Evolutionary conservation across 2,113 vertebrate genomes (phyloP).

Genomic region (Trinectes maculatus): DNA sequence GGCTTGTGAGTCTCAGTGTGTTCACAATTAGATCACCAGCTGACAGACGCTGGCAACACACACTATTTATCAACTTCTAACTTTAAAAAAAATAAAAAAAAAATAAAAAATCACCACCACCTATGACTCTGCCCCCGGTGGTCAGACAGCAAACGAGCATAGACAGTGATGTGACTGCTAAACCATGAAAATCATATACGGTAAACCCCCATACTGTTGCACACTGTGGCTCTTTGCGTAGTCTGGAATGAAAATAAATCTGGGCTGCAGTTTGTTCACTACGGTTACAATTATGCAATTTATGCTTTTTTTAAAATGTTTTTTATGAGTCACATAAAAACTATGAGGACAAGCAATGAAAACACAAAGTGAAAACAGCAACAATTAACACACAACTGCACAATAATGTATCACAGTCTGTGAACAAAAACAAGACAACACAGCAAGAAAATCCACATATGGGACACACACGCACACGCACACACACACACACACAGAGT

Average conservation of each 20-base stretch:
- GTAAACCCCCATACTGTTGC: background rate
- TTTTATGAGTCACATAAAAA: too few relatives aligned
- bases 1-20: conserved; percentile 38
- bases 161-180: background rate
- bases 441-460: too few relatives aligned
- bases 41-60: conserved; percentile 19
- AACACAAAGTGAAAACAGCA: too few relatives aligned
- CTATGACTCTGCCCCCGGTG: background rate
- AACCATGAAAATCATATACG: background rate
- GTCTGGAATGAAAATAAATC: too few relatives aligned
- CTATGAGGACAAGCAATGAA: too few relatives aligned
- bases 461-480: background rate
- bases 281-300: too few relatives aligned
- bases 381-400: conserved; percentile 2
- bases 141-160: background rate
- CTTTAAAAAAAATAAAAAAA: background rate
- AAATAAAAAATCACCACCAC: background rate
- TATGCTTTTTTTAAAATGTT: too few relatives aligned
- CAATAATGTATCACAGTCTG: background rate
- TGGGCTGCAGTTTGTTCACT: too few relatives aligned
- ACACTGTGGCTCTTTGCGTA: background rate
- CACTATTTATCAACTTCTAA: background rate
- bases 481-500: conserved; percentile 7
- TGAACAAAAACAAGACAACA: too few relatives aligned
- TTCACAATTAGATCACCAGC: conserved; percentile 38